phyloP scores from a whole-genome alignment of 2,888 invertebrate genomes.

The Resseliella maxima region DNA sequence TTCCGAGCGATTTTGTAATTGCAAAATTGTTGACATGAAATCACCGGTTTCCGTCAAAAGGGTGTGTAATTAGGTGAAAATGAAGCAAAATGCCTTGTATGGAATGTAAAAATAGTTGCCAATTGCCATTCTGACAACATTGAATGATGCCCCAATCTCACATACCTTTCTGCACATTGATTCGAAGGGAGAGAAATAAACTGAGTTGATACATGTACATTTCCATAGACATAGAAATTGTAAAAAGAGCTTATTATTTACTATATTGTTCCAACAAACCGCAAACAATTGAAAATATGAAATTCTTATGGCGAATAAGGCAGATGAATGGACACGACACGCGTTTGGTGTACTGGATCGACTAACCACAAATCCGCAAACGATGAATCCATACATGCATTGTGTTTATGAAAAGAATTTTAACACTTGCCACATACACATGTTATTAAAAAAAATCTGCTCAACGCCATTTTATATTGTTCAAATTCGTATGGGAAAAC shows the following conservation, averaged over 20 bases:
- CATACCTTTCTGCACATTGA: neutral
- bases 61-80: conserved; percentile 21
- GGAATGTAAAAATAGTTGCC: neutral
- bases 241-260: neutral
- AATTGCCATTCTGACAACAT: no score
- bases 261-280: neutral
- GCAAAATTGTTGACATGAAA: neutral
- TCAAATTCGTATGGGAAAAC: neutral
- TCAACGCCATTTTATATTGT: neutral
- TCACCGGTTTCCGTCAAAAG: neutral
- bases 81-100: neutral
- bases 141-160: no score
- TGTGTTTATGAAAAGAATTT: neutral
- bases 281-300: neutral
- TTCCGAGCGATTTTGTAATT: neutral
- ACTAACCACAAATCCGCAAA: conserved; percentile 14
- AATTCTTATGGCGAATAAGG: neutral
- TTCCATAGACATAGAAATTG: no score
- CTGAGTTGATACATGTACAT: no score
- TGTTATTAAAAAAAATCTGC: neutral
- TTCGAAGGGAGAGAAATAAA: no score
- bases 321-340: neutral
- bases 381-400: neutral
- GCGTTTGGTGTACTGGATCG: neutral
- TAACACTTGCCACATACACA: conserved; percentile 37